These are phyloP conservation scores for Gymnothorax javanicus DNA, from an alignment of 2,797 vertebrate species.

Conservation along the genomic window DNA sequence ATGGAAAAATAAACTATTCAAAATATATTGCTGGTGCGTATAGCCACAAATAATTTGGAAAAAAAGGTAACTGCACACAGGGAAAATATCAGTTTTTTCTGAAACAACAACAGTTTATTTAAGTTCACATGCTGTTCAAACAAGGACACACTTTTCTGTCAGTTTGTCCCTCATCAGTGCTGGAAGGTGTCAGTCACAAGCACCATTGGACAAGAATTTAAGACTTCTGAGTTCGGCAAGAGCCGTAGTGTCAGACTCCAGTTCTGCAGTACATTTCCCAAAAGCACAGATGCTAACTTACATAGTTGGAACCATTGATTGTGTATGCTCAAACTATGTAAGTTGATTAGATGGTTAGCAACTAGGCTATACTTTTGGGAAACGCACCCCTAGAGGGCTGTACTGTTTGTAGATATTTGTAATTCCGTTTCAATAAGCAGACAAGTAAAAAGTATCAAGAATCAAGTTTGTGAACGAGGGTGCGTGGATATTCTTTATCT, in stretches of 20 bases:
- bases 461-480: too few species aligned
- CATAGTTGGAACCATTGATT: too few species aligned
- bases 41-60: neutral
- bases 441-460: too few species aligned
- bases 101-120: neutral
- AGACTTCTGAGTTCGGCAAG: neutral
- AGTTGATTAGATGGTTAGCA: too few species aligned
- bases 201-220: neutral
- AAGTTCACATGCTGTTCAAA: neutral
- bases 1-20: neutral
- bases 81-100: neutral
- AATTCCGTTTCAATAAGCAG: too few species aligned
- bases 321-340: too few species aligned
- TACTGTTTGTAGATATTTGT: too few species aligned
- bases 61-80: neutral
- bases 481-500: too few species aligned
- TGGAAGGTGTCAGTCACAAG: neutral
- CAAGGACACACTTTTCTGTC: neutral
- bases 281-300: too few species aligned
- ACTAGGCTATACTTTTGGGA: too few species aligned
- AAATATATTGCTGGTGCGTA: neutral
- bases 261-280: too few species aligned
- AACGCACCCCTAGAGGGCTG: too few species aligned
- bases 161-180: neutral
- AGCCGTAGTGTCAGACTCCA: neutral